phyloP scores from a whole-genome alignment of 2,797 vertebrate genomes.

The Alcedo quadribrachys region DNA sequence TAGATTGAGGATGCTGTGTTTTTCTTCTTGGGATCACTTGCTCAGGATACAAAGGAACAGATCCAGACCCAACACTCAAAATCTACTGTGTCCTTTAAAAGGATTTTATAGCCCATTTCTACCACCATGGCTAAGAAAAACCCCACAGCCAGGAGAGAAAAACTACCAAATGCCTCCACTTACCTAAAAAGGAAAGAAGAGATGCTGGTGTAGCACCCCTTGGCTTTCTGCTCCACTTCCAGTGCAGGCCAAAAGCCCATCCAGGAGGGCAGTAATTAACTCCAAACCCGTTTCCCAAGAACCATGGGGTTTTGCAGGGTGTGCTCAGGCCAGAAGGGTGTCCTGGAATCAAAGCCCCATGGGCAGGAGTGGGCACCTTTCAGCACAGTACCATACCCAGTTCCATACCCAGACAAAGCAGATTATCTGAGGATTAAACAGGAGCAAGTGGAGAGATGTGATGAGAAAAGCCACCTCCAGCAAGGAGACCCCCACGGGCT shows the following conservation, averaged over 20 bases:
- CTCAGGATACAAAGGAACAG: not conserved
- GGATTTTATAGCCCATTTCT: not conserved
- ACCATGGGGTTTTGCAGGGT: not conserved
- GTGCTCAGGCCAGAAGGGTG: not conserved
- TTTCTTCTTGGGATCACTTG: not conserved
- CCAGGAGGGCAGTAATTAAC: not conserved
- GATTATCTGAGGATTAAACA: not conserved
- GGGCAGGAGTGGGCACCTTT: rapidly evolving
- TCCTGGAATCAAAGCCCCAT: not conserved
- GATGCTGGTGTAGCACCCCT: not conserved
- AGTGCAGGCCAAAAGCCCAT: not conserved
- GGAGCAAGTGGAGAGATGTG: too few relatives aligned
- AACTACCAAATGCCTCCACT: not conserved
- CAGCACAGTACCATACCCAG: not conserved
- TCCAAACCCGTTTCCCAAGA: not conserved
- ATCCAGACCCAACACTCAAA: not conserved
- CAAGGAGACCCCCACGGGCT: not conserved
- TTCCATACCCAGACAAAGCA: not conserved
- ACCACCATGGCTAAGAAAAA: not conserved
- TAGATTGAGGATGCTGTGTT: not conserved
- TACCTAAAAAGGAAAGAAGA: not conserved
- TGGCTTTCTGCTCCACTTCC: not conserved
- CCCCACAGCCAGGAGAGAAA: not conserved
- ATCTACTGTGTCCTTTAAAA: not conserved
- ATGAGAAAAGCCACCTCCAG: not conserved